Percentiles rank a stretch among this genome's conserved stretches.
These are phyloP conservation scores for Halcyon chelicuti DNA, from an alignment of 2,797 vertebrate species.

Conservation along the genomic window DNA sequence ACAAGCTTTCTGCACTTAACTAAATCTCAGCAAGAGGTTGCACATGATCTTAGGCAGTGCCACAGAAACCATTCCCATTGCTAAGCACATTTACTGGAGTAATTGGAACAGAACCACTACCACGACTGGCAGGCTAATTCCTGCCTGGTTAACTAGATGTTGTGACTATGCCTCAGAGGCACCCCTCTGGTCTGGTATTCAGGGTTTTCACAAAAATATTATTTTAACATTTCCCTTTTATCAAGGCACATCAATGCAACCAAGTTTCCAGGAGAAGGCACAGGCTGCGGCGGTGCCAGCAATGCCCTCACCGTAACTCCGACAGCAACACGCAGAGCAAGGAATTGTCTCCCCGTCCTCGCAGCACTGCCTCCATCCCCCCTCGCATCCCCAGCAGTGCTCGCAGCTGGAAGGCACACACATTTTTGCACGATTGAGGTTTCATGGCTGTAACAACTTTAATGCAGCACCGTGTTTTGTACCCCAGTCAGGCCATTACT, in stretches of 20 bases:
- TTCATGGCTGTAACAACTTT: background rate
- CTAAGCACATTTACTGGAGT: constrained; percentile 23
- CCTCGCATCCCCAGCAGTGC: background rate
- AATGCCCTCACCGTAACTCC: background rate
- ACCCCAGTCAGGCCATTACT: background rate
- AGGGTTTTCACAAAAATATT: background rate
- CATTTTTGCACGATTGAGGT: background rate
- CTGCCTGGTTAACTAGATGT: constrained; percentile 10
- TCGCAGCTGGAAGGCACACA: background rate
- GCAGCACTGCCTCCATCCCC: background rate
- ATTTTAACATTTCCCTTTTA: background rate
- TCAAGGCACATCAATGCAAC: background rate
- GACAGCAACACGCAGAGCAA: background rate
- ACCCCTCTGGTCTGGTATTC: constrained; percentile 6
- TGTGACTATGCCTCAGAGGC: background rate
- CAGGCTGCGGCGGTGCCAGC: background rate
- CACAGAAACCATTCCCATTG: constrained; percentile 47
- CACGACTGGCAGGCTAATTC: constrained; percentile 37
- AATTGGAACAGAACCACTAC: constrained; percentile 49
- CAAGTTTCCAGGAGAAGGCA: background rate
- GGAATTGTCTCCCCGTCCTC: background rate
- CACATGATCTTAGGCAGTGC: constrained; percentile 58
- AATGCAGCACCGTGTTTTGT: background rate
- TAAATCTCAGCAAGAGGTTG: constrained; percentile 54
- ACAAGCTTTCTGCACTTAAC: constrained; percentile 57